These are phyloP conservation scores for Drosophila kanapiae DNA, from an alignment of 1,140 invertebrate species.

Conservation along the genomic window DNA sequence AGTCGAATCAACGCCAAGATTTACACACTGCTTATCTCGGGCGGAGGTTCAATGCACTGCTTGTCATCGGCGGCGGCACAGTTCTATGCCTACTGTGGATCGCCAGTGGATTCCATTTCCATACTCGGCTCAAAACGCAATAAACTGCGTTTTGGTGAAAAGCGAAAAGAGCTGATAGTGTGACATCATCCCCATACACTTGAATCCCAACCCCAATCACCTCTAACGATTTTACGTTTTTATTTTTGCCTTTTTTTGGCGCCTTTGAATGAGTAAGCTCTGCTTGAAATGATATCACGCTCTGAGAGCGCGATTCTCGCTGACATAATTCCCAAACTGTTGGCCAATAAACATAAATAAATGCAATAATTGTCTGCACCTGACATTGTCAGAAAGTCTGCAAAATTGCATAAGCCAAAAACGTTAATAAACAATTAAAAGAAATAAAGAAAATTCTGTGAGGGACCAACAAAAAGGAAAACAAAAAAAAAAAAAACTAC, in stretches of 20 bases:
- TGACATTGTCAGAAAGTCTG: slow-evolving; percentile 66
- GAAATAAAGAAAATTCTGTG: slow-evolving; percentile 11
- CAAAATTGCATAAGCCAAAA: slow-evolving; percentile 71
- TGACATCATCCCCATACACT: slow-evolving; percentile 43
- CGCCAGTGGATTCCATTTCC: background rate
- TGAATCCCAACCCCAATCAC: slow-evolving; percentile 38
- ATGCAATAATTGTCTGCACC: slow-evolving; percentile 60
- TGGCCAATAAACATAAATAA: slow-evolving; percentile 31
- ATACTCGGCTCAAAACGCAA: slow-evolving; percentile 26
- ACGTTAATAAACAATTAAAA: slow-evolving; percentile 53
- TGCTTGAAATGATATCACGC: slow-evolving; percentile 77
- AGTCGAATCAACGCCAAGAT: background rate
- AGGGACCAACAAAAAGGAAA: slow-evolving; percentile 7
- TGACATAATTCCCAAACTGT: slow-evolving; percentile 67
- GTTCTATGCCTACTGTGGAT: slow-evolving; percentile 17
- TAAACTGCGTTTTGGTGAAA: slow-evolving; percentile 37
- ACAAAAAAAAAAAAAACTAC: slow-evolving; percentile 5
- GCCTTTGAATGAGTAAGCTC: slow-evolving; percentile 72
- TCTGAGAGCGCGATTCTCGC: slow-evolving; percentile 14
- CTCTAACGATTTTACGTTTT: slow-evolving; percentile 31
- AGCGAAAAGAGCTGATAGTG: slow-evolving; percentile 15
- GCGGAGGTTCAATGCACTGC: slow-evolving; percentile 52
- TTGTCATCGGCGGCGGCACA: slow-evolving; percentile 11
- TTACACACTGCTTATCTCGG: slow-evolving; percentile 11
- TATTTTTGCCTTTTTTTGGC: slow-evolving; percentile 49